Percentiles rank a stretch among this genome's conserved stretches.
Evolutionary conservation across 2,888 invertebrate genomes (phyloP).

Genomic region (Agrotis ipsilon): DNA sequence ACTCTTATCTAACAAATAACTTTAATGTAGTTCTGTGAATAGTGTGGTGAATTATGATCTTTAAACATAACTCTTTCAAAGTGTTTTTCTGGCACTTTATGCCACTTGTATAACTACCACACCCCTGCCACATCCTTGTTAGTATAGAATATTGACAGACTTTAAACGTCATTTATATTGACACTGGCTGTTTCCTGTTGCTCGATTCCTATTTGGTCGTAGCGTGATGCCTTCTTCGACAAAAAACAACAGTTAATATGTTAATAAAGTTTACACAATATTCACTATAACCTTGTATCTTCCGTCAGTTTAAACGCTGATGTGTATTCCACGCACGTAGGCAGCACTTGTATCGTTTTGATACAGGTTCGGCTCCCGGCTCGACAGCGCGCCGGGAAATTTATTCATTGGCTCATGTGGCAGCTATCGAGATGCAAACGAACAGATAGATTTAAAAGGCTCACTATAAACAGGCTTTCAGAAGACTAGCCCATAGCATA

Average conservation of each 20-base stretch:
- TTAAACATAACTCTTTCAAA: neutral
- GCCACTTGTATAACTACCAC: too few species aligned
- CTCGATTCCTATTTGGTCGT: too few species aligned
- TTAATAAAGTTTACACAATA: neutral
- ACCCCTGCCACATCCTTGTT: too few species aligned
- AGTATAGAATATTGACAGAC: too few species aligned
- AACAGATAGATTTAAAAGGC: slow-evolving; percentile 8
- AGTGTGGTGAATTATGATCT: neutral
- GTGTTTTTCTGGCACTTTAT: too few species aligned
- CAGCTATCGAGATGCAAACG: slow-evolving; percentile 15
- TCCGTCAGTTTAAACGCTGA: neutral
- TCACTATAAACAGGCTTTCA: neutral
- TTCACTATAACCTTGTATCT: neutral
- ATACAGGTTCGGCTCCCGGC: slow-evolving; percentile 24
- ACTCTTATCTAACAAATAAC: neutral
- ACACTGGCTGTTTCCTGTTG: too few species aligned
- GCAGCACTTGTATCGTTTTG: slow-evolving; percentile 29
- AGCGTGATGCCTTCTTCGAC: too few species aligned
- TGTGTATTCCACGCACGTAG: slow-evolving; percentile 9
- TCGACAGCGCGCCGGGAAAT: slow-evolving; percentile 63
- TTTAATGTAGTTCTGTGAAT: neutral
- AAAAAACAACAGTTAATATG: too few species aligned
- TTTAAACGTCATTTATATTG: too few species aligned
- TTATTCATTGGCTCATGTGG: slow-evolving; percentile 71
- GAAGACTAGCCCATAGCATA: neutral